phyloP scores from a whole-genome alignment of 2,888 invertebrate genomes.

The Masnerella sp. region DNA sequence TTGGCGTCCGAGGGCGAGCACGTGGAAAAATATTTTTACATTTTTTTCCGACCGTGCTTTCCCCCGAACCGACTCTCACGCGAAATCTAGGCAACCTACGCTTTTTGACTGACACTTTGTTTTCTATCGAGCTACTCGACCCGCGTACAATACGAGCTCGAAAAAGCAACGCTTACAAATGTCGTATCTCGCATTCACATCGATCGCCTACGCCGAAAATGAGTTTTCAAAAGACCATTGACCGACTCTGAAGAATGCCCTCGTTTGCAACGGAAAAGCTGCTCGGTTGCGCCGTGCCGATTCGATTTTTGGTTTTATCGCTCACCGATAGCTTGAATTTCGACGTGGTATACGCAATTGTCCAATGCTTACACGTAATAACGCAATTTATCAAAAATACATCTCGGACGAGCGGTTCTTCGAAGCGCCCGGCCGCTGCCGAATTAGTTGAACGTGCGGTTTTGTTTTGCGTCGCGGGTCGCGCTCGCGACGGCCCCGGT shows the following conservation, averaged over 20 bases:
- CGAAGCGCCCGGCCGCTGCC: constrained; percentile 46
- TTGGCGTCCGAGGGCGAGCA: constrained; percentile 16
- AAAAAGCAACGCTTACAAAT: constrained; percentile 50
- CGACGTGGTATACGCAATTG: constrained; percentile 52
- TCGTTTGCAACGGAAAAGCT: constrained; percentile 45
- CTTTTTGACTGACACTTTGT: constrained; percentile 51
- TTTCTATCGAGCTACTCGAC: constrained; percentile 45
- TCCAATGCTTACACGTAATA: constrained; percentile 58
- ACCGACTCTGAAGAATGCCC: constrained; percentile 51
- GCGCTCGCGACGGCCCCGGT: neutral
- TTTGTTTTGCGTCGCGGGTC: neutral
- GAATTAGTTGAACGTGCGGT: constrained; percentile 46
- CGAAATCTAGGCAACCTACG: constrained; percentile 57
- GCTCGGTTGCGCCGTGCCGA: constrained; percentile 45
- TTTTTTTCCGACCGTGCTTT: constrained; percentile 9
- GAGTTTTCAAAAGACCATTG: constrained; percentile 41
- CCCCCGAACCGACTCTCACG: constrained; percentile 31
- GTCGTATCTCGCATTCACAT: constrained; percentile 21
- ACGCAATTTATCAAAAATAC: constrained; percentile 71
- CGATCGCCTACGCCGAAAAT: constrained; percentile 24
- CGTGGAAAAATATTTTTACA: constrained; percentile 5
- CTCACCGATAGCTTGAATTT: constrained; percentile 45
- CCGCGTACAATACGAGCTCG: constrained; percentile 43
- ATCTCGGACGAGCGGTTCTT: constrained; percentile 60
- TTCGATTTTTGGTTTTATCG: constrained; percentile 35